Evolutionary conservation across 2,113 vertebrate species (phyloP).

Genomic region (Toxostoma redivivum): DNA sequence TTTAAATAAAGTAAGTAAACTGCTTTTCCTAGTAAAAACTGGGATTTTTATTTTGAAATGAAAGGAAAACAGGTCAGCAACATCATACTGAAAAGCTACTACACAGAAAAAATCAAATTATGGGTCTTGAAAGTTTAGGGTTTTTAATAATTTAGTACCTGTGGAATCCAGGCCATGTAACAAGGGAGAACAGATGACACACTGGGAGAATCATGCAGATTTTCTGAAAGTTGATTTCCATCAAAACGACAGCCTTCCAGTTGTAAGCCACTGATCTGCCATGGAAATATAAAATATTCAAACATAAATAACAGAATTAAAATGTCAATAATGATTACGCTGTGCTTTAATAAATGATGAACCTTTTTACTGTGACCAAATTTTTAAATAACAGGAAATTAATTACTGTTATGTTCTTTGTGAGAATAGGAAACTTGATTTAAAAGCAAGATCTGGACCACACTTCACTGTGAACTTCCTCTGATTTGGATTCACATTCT

Average conservation of each 20-base stretch:
- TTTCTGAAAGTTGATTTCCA: slow-evolving; percentile 88
- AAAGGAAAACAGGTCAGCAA: slow-evolving; percentile 25
- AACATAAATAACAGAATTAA: background rate
- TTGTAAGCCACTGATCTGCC: slow-evolving; percentile 88
- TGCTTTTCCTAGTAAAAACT: background rate
- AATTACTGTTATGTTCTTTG: background rate
- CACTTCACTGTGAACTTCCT: background rate
- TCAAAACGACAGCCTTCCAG: slow-evolving; percentile 95
- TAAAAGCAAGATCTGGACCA: background rate
- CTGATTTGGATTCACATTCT: slow-evolving; percentile 2
- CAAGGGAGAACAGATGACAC: slow-evolving; percentile 90
- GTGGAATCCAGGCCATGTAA: slow-evolving; percentile 93
- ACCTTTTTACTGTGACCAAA: background rate
- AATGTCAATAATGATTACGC: slow-evolving; percentile 3
- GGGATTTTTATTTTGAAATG: background rate
- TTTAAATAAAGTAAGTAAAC: background rate
- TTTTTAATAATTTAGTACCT: slow-evolving; percentile 75
- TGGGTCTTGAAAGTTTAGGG: slow-evolving; percentile 18
- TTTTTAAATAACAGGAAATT: slow-evolving; percentile 32
- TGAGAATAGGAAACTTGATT: slow-evolving; percentile 20
- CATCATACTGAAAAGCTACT: background rate
- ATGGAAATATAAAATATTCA: slow-evolving; percentile 36
- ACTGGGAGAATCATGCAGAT: slow-evolving; percentile 90
- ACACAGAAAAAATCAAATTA: slow-evolving; percentile 24
- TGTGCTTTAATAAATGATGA: background rate